Base-by-base conservation (phyloP, 1,140 invertebrate genomes). In the Achroia grisella region DNA sequence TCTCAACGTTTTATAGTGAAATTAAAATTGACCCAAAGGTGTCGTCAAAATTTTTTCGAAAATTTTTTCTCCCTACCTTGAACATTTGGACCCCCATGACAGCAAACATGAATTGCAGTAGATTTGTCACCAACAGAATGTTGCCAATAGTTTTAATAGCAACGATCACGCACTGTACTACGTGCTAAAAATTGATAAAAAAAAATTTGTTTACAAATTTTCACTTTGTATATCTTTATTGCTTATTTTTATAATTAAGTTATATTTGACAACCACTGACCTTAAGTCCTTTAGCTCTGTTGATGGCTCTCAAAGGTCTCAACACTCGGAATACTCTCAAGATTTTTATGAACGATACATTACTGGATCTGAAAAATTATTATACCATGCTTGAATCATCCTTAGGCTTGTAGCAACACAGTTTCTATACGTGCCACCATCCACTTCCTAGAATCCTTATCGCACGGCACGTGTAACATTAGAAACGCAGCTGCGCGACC, bases 11-110 rank as follows among this genome's bases (percentile, higher is more conserved):
- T 56, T 43, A 54, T 36, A 55, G 57, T 52, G 55, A 49, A 54
- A 52, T 60, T 48, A 23, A 23, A 23, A 62, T 46, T 54, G 65
- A 87, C 87, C 87, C 87, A 88, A 88, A 88, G 87, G 87, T 88
- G 87, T 87, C 68, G 65, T 58, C 56, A 47, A 51, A 41, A 58
- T 56, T n/a, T n/a, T n/a, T n/a, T n/a, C 44, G 52, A 44, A 44
- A 58, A 47, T 31, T 34, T 45, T 12, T 70, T 69, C 87, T 51
- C 82, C 79, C 93, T 94, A 95, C 96, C 95, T 99, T 99, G 90
- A 99, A 99, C 75, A 99, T 93, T 91, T 99, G 98, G 86, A 99
- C 98, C 89, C 98, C 98, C 89, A 99, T 99, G 86, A 99, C 98
- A 86, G 98, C 97, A 89, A 99, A 99, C 97, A 99, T 99, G 92